Evolutionary conservation across 2,113 vertebrate species (phyloP), one percentile per base, ranked within the genome.

Genomic region (Malaclemys terrapin): DNA sequence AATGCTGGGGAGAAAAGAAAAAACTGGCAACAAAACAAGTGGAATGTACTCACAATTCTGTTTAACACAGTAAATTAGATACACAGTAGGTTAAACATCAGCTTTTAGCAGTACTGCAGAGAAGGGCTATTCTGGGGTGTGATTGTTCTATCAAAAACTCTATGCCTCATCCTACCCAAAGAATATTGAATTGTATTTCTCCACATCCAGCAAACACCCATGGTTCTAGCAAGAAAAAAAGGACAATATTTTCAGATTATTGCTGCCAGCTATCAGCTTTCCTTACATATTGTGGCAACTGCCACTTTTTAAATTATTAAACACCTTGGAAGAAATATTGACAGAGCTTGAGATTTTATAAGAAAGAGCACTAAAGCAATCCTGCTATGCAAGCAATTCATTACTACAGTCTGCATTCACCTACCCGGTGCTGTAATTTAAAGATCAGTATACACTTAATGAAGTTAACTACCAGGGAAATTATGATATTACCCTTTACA

Each of bases 281-380:
- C 79, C 90, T 85, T 56, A 88, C 35, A 50, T 90, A 93, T 52
- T 89, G 75, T 85, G 95, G 69, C 22, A 97, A 84, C 24, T 85
- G 47, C 72, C 85, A 88, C 80, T 95, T 96, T 91, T 91, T 91
- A 95, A 98, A 98, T 95, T 97, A 97, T 96, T 97, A 95, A 97
- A 93, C 52, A 93, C 75, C 52, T 89, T 84, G 57, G 89, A 97
- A 97, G 49, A 97, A 96, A 96, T 10, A 93, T 45, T 94, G 85
- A 95, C 87, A 89, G 91, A 97, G 82, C 84, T 86, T 45, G 16
- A 91, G 75, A 96, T 92, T 93, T 95, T 82, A 96, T 91, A 89
- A 97, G 82, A 95, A 94, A 90, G 69, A 91, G 10, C 75, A 92
- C 25, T 84, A 56, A 83, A 84, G 53, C 84, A 78, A 94, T n/a